These are phyloP conservation scores for Bombus terrestris DNA, from an alignment of 1,140 invertebrate species.

Conservation along the genomic window DNA sequence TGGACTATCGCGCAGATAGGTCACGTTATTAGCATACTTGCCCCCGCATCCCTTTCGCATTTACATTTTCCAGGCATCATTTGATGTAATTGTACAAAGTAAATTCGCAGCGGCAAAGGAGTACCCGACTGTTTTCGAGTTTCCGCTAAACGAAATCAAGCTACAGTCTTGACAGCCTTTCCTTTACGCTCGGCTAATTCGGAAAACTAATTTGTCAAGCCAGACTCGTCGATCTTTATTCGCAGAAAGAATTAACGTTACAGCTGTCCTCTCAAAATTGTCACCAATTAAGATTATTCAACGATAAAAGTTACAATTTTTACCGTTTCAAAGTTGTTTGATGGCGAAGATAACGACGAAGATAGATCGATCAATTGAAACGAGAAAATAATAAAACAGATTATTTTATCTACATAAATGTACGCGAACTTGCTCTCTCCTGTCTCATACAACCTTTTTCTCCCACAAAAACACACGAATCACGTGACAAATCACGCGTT, in stretches of 20 bases:
- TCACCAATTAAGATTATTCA: not conserved
- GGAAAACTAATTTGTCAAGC: not conserved
- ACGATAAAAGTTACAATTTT: not conserved
- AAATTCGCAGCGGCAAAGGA: constrained; percentile 13
- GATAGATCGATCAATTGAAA: too few relatives aligned
- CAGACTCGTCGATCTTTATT: not conserved
- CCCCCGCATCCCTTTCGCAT: constrained; percentile 22
- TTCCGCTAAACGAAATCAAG: not conserved
- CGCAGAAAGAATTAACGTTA: not conserved
- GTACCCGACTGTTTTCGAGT: not conserved
- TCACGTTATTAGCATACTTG: constrained; percentile 43
- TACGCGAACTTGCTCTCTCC: not conserved
- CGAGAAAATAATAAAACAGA: too few relatives aligned
- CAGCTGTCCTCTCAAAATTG: not conserved
- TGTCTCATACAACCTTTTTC: not conserved
- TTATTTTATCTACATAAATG: too few relatives aligned
- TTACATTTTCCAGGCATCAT: constrained; percentile 42
- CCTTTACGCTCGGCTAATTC: not conserved
- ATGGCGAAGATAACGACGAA: too few relatives aligned
- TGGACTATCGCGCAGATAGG: constrained; percentile 39
- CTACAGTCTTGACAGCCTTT: not conserved
- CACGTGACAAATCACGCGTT: too few relatives aligned
- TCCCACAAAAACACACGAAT: too few relatives aligned
- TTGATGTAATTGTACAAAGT: constrained; percentile 31
- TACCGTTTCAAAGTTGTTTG: too few relatives aligned